A percentile compares a stretch with the other conserved stretches of the same genome.
Evolutionary conservation across 2,888 invertebrate genomes (phyloP).

Genomic region (Zootermopsis nevadensis): DNA sequence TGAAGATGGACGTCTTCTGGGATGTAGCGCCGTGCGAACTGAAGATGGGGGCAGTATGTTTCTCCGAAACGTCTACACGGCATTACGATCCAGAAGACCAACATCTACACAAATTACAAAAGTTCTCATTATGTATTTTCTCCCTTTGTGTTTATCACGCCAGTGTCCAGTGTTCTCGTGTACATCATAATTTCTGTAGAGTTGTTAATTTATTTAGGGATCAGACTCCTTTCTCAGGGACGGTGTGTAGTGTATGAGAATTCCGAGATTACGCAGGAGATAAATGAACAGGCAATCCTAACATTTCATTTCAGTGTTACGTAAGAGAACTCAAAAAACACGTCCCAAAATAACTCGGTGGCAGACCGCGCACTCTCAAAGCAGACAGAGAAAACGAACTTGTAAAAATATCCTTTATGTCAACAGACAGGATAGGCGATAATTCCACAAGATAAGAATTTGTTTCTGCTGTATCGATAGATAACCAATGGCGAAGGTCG

Average conservation of each 20-base stretch:
- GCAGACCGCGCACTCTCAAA: not conserved
- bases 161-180: too few species aligned
- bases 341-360: conserved; percentile 11
- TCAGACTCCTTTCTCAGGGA: too few species aligned
- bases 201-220: too few species aligned
- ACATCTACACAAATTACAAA: too few species aligned
- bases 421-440: not conserved
- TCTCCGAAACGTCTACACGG: too few species aligned
- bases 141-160: too few species aligned
- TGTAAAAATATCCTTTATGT: not conserved
- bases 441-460: not conserved
- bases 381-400: not conserved
- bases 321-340: not conserved
- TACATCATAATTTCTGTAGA: too few species aligned
- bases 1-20: too few species aligned
- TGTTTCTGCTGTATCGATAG: conserved; percentile 6
- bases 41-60: too few species aligned
- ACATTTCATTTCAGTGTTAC: not conserved
- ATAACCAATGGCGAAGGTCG: conserved; percentile 11
- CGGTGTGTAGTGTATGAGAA: not conserved
- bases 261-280: not conserved
- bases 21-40: too few species aligned
- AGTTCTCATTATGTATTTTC: too few species aligned
- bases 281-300: not conserved
- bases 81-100: too few species aligned